These are phyloP conservation scores for Nomada fucata DNA, from an alignment of 2,888 invertebrate genomes.

Conservation along the genomic window DNA sequence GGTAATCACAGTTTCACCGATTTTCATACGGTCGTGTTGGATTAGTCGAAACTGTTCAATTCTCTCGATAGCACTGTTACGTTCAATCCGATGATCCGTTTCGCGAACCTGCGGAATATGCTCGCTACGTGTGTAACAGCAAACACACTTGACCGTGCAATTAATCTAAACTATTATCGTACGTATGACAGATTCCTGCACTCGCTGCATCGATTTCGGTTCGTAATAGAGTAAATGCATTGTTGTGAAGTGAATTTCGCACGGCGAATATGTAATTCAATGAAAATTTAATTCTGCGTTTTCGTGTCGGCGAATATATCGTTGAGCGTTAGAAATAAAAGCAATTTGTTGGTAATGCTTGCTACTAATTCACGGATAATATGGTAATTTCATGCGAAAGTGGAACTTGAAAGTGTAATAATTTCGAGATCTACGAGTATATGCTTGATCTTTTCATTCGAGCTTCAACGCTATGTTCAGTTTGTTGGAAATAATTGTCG, in stretches of 20 bases:
- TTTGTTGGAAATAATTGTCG: constrained; percentile 30
- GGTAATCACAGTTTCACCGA: not conserved
- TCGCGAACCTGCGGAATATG: constrained; percentile 39
- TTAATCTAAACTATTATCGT: constrained; percentile 58
- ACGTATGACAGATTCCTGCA: constrained; percentile 47
- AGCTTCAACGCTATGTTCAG: constrained; percentile 7
- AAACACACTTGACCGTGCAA: constrained; percentile 51
- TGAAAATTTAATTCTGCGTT: too few relatives aligned
- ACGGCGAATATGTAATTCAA: not conserved
- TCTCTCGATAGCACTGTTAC: constrained; percentile 23
- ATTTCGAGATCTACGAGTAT: not conserved
- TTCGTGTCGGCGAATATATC: too few relatives aligned
- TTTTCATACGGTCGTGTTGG: too few relatives aligned
- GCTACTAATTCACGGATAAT: too few relatives aligned
- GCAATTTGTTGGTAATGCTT: too few relatives aligned
- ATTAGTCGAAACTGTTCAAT: constrained; percentile 29
- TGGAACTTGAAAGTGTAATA: too few relatives aligned
- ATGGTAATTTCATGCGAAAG: too few relatives aligned
- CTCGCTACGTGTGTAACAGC: constrained; percentile 54
- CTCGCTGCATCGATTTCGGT: constrained; percentile 39
- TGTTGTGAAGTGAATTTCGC: not conserved
- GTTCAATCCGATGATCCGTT: constrained; percentile 42
- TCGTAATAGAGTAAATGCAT: constrained; percentile 28
- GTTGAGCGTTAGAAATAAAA: too few relatives aligned
- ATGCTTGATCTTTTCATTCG: not conserved